These are phyloP conservation scores for Solenopsis fugax DNA, from an alignment of 1,140 invertebrate genomes.

Conservation along the genomic window DNA sequence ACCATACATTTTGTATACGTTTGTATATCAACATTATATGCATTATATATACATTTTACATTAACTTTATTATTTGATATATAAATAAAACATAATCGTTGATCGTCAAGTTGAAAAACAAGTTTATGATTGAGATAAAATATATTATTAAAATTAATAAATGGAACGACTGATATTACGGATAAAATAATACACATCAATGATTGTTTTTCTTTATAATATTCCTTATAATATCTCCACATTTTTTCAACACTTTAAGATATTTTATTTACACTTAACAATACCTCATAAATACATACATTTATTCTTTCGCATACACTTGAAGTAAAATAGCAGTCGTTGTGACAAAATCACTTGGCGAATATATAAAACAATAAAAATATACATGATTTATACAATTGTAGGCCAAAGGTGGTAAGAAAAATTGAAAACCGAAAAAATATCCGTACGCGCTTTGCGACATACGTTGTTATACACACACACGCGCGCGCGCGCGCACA, in stretches of 20 bases:
- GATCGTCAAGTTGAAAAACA: too few species aligned
- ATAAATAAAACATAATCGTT: too few species aligned
- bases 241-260: conserved; percentile 54
- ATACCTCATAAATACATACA: conserved; percentile 76
- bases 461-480: background rate
- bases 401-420: conserved; percentile 70
- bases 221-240: conserved; percentile 16
- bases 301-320: conserved; percentile 64
- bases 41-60: too few species aligned
- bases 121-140: background rate
- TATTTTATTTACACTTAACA: conserved; percentile 78
- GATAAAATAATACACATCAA: background rate
- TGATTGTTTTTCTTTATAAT: background rate
- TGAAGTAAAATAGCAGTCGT: conserved; percentile 61
- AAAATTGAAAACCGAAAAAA: conserved; percentile 59
- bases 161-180: background rate
- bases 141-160: background rate
- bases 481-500: too few species aligned
- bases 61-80: too few species aligned
- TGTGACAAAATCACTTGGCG: conserved; percentile 39
- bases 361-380: conserved; percentile 79
- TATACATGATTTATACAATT: conserved; percentile 78
- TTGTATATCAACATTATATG: too few species aligned
- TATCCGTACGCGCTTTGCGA: background rate
- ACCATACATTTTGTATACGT: too few species aligned